These are phyloP conservation scores for Agriopis aurantiaria DNA, from an alignment of 2,888 invertebrate genomes.

Conservation along the genomic window DNA sequence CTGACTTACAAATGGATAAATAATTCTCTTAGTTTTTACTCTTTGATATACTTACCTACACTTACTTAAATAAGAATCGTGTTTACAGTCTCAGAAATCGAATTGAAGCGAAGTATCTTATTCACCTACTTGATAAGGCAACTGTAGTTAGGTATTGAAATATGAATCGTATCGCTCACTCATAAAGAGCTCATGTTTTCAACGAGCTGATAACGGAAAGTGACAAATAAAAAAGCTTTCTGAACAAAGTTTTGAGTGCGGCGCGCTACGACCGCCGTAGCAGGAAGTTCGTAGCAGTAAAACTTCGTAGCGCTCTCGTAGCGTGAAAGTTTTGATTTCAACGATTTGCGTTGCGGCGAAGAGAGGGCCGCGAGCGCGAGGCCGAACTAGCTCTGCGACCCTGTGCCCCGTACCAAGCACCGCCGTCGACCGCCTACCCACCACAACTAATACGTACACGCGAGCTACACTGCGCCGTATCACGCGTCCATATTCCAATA, in stretches of 20 bases:
- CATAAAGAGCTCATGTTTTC: conserved; percentile 71
- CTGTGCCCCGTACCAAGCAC: conserved; percentile 63
- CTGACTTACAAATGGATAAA: not conserved
- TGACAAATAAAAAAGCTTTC: conserved; percentile 85
- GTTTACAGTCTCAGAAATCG: conserved; percentile 23
- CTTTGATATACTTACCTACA: not conserved
- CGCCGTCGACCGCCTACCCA: conserved; percentile 12
- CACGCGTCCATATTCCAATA: not conserved
- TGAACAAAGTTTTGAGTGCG: conserved; percentile 84
- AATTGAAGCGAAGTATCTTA: conserved; percentile 43
- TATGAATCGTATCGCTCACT: conserved; percentile 57
- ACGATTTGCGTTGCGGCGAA: conserved; percentile 85
- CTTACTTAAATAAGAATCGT: conserved; percentile 3
- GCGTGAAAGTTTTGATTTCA: conserved; percentile 87
- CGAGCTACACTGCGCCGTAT: conserved; percentile 32
- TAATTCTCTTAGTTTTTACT: not conserved
- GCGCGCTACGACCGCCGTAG: conserved; percentile 82
- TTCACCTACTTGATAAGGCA: conserved; percentile 52
- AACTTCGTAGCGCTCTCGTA: conserved; percentile 86
- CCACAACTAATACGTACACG: not conserved
- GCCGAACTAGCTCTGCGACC: conserved; percentile 79
- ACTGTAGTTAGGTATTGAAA: conserved; percentile 48
- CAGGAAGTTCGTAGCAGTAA: conserved; percentile 86
- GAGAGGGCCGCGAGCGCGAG: conserved; percentile 80
- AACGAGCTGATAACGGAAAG: conserved; percentile 79